A percentile compares a stretch with the other conserved stretches of the same genome.
Evolutionary conservation across 2,797 vertebrate genomes (phyloP).

Genomic region (Muraenolepis orangiensis): DNA sequence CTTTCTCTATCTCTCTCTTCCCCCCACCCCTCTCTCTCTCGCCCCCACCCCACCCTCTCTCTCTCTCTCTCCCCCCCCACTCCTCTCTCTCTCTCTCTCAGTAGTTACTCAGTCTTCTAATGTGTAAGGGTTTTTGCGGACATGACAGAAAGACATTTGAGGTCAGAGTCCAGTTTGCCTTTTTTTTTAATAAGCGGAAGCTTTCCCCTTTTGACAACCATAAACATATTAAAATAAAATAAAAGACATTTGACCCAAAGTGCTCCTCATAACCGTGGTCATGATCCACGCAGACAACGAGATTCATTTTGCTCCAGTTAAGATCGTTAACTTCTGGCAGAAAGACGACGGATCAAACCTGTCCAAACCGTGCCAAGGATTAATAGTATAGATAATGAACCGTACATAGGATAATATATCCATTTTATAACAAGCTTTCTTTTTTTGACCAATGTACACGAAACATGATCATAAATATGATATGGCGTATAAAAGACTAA

Average conservation of each 20-base stretch:
- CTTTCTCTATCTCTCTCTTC: too few species aligned
- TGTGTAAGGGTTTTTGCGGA: too few species aligned
- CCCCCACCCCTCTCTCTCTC: too few species aligned
- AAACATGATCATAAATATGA: constrained; percentile 68
- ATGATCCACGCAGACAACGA: constrained; percentile 49
- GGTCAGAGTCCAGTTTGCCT: constrained; percentile 53
- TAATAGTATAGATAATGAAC: constrained; percentile 64
- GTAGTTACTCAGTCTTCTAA: too few species aligned
- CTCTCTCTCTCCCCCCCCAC: too few species aligned
- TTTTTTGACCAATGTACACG: constrained; percentile 66
- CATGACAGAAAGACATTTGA: constrained; percentile 23
- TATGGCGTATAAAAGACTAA: constrained; percentile 67
- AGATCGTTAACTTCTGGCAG: constrained; percentile 43
- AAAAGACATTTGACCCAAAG: constrained; percentile 62
- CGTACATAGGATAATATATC: constrained; percentile 77
- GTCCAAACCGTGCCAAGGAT: constrained; percentile 46
- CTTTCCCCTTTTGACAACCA: constrained; percentile 61
- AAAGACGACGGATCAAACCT: constrained; percentile 45
- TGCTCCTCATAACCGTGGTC: constrained; percentile 61
- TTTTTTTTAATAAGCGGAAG: constrained; percentile 67
- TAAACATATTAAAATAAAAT: constrained; percentile 39
- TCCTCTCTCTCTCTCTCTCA: too few species aligned
- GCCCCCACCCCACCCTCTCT: too few species aligned
- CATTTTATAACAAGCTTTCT: constrained; percentile 65
- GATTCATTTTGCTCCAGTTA: constrained; percentile 35